These are phyloP conservation scores for Erythrolamprus reginae DNA, from an alignment of 2,113 vertebrate species.

Conservation along the genomic window DNA sequence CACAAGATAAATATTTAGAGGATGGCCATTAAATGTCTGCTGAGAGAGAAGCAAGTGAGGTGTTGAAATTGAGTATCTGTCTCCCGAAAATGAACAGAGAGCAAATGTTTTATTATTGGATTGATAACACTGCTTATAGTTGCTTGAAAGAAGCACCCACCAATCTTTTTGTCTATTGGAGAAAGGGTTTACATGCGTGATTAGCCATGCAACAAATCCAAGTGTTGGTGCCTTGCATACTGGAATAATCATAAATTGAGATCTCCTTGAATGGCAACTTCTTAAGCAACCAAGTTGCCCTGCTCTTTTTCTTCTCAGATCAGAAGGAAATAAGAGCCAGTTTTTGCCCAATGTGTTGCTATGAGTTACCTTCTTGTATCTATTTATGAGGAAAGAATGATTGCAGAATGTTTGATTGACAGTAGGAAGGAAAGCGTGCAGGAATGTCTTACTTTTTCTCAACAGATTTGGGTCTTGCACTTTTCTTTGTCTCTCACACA, in stretches of 20 bases:
- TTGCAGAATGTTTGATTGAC: not conserved
- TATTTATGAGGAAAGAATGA: not conserved
- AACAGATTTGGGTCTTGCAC: not conserved
- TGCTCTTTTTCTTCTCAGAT: not conserved
- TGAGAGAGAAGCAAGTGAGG: not conserved
- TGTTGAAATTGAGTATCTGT: not conserved
- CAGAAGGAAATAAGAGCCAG: not conserved
- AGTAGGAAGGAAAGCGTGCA: not conserved
- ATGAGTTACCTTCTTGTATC: not conserved
- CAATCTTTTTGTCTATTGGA: not conserved
- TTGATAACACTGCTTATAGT: conserved; percentile 1
- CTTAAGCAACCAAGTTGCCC: not conserved
- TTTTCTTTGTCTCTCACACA: not conserved
- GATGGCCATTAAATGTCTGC: not conserved
- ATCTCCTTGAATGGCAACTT: not conserved
- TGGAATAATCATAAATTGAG: not conserved
- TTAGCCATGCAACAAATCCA: not conserved
- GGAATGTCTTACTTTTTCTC: not conserved
- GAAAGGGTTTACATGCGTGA: not conserved
- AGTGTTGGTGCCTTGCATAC: not conserved
- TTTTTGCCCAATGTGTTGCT: not conserved
- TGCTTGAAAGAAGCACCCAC: not conserved
- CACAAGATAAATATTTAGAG: not conserved
- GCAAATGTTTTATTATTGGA: rapidly evolving
- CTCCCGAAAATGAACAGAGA: not conserved